A percentile compares a stretch with the other conserved stretches of the same genome.
phyloP scores from a whole-genome alignment of 2,797 vertebrate species.

The Eremophila alpestris region DNA sequence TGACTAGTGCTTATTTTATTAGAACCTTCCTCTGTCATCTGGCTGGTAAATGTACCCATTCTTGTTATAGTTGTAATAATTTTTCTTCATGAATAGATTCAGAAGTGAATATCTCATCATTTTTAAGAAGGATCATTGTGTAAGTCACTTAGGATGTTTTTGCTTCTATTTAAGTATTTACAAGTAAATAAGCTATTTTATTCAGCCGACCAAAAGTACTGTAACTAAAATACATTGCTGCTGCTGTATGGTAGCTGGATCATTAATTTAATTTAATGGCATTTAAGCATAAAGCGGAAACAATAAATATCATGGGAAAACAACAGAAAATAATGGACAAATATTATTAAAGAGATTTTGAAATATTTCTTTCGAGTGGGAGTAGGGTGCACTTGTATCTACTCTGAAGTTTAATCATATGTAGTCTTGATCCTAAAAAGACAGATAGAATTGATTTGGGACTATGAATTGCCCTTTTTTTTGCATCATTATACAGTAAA shows the following conservation, averaged over 20 bases:
- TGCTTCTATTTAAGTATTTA: neutral
- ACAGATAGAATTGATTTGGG: constrained; percentile 5
- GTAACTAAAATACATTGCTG: neutral
- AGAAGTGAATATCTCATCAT: neutral
- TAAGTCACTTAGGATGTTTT: neutral
- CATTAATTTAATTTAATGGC: constrained; percentile 4
- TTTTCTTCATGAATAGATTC: constrained; percentile 1
- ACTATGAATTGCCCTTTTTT: neutral
- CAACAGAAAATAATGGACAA: neutral
- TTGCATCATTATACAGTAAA: constrained; percentile 4
- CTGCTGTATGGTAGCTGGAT: neutral
- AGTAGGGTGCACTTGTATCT: neutral
- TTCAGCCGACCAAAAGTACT: neutral
- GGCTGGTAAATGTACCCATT: neutral
- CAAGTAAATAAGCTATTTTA: constrained; percentile 39
- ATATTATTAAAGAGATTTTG: neutral
- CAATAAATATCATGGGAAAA: neutral
- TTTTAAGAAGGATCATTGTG: constrained; percentile 7
- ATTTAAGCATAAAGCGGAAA: neutral
- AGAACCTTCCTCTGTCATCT: neutral
- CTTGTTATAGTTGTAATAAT: neutral
- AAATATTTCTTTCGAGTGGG: neutral
- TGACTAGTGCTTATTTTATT: constrained; percentile 5
- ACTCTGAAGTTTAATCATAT: constrained; percentile 12
- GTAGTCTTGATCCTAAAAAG: neutral